Conservation (phyloP, 2,113 vertebrate species). For the Onychorhynchus coronatus region DNA sequence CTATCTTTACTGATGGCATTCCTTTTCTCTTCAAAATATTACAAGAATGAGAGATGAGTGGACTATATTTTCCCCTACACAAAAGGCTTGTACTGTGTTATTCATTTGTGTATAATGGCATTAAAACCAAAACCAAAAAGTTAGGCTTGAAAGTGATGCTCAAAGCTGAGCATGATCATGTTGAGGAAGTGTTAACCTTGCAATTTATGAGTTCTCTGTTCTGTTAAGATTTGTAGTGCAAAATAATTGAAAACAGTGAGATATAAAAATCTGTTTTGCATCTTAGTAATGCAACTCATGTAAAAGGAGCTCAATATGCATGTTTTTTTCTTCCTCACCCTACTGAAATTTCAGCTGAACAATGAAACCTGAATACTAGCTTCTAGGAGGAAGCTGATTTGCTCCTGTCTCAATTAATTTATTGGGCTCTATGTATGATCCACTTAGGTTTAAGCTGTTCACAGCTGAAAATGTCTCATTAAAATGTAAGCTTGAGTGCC, state of each 20-base stretch:
- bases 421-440: not conserved
- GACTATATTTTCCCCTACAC: not conserved
- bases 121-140: not conserved
- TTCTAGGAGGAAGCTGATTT: not conserved
- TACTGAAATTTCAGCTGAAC: not conserved
- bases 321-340: not conserved
- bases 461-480: not conserved
- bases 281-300: not conserved
- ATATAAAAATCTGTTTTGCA: not conserved
- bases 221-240: not conserved
- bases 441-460: not conserved
- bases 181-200: not conserved
- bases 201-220: not conserved
- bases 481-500: not conserved
- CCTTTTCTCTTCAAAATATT: not conserved
- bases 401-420: not conserved
- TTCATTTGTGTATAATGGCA: not conserved
- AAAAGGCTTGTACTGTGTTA: not conserved
- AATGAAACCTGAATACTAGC: not conserved
- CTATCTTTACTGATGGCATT: not conserved
- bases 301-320: not conserved
- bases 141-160: not conserved
- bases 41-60: not conserved
- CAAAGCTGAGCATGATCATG: not conserved
- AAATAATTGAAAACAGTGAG: not conserved